Base-by-base conservation (phyloP, 2,113 vertebrate genomes). In the Pelvicachromis taeniatus region DNA sequence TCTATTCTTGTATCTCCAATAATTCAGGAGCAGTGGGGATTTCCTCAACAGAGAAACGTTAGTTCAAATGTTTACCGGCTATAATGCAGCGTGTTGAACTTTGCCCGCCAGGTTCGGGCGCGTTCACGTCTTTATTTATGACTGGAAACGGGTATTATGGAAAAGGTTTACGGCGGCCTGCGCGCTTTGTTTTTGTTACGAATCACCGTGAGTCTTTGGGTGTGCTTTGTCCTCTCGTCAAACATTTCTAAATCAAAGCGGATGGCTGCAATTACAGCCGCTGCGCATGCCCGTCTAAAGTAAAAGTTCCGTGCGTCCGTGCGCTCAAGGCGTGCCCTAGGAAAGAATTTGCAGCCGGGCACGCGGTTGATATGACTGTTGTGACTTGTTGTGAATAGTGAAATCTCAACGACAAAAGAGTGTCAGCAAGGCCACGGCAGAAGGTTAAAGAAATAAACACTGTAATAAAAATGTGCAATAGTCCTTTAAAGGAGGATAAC, bases 31-130 rank as follows among this genome's bases (percentile, higher is more conserved):
- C 55, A 38, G 55, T 5, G 68, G 84, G 78, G 54, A 83, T 68
- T 80, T 87, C 77, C 81, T 75, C 8, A 58, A 31, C 8, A 63
- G 21, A 80, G 35, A 75, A 77, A 83, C 79, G 45, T 52, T 53
- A 86, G 88, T 85, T 91, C 81, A 92, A 95, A 94, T 92, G 92
- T 92, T 93, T 91, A 87, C 87, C 12, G 6, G 80, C 65, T 78
- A 50, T 88, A 92, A 92, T 86, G 87, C 77, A 9, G 4, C 80
- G 5, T 45, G 78, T 55, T 92, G 93, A 95, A 94, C 94, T 94
- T 94, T 94, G 91, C 50, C 83, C 92, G 84, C 65, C n/a, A 33
- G 50, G 63, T 59, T 31, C 10, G 75, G 40, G 79, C 84, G 77
- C 88, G 81, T 80, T 78, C 81, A 55, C 53, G 35, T 73, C 23